Base-by-base conservation (phyloP, 2,113 vertebrate genomes). In the Poecile atricapillus region DNA sequence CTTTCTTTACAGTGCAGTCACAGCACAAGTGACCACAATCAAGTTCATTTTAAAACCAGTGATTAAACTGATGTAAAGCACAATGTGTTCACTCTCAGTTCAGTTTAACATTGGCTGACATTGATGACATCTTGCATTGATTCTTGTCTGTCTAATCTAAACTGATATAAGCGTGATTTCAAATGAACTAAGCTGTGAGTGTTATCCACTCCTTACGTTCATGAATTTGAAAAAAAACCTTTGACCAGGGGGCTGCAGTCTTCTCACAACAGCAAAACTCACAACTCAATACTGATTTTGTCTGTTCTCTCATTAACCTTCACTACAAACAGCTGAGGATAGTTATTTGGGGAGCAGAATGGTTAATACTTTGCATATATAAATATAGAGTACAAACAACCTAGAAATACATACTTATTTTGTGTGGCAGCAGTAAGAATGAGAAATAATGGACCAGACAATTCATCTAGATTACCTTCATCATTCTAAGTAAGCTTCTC, bases 61-160 rank as follows among this genome's bases (percentile, higher is more conserved):
- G 43, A 64, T 94, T 83, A 70, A 86, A 83, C 44, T 37, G 63
- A 19, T 80, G 12, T 55, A 86, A 92, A 82, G 47, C n/a, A 52
- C 75, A 28, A 35, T 86, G 24, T 80, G 55, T 46, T 80, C 3
- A 2, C 35, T 83, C 58, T 78, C 59, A 30, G 56, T 81, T 93
- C 83, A 75, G 58, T 88, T 95, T 88, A 81, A 60, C 85, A 25
- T 44, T 68, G 60, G 30, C 76, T 80, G 83, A 65, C 44, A n/a
- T 44, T 64, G 68, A 52, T 74, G 47, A 70, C 59, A 90, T 27
- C 35, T 89, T 88, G 41, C 53, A 92, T 75, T 83, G 94, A 92
- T 96, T 92, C 33, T 81, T 86, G 35, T 74, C 88, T 92, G 50
- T 83, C 86, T 90, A 83, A 94, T 77, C 80, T 81, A 90, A 93